A percentile compares a stretch with the other conserved stretches of the same genome.
Evolutionary conservation across 2,113 vertebrate species (phyloP).

Genomic region (Apus apus): DNA sequence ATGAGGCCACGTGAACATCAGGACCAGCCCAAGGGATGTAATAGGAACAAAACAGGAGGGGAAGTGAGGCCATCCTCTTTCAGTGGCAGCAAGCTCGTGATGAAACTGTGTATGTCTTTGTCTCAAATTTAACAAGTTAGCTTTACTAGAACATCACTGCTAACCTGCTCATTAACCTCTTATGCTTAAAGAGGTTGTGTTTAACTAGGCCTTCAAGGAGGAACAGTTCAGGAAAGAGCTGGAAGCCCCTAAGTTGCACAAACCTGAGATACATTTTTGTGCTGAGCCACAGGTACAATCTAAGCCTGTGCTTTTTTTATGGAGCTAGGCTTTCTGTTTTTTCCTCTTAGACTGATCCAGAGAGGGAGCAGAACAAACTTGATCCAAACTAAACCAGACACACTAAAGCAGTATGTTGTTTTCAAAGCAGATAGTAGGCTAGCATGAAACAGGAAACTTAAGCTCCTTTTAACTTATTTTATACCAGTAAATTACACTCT

Average conservation of each 20-base stretch:
- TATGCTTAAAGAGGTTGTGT: neutral
- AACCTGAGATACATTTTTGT: neutral
- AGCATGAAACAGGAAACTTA: neutral
- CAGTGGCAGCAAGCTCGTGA: neutral
- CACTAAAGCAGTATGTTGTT: neutral
- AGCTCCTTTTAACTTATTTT: neutral
- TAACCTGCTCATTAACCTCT: neutral
- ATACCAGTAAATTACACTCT: neutral
- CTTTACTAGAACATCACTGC: neutral
- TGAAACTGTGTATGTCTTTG: neutral
- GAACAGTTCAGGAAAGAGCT: neutral
- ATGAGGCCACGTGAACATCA: neutral
- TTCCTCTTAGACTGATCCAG: neutral
- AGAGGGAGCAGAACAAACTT: neutral
- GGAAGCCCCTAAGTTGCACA: neutral
- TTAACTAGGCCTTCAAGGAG: neutral
- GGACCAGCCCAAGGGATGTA: neutral
- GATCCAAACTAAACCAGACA: neutral
- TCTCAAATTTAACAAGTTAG: neutral
- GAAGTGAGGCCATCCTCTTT: neutral
- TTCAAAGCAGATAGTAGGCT: neutral
- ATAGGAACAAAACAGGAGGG: slow-evolving; percentile 11
- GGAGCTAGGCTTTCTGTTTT: neutral
- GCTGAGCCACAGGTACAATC: neutral
- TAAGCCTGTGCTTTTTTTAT: neutral